Evolutionary conservation across 1,140 invertebrate genomes (phyloP).

Genomic region (Thaumetopoea pityocampa): DNA sequence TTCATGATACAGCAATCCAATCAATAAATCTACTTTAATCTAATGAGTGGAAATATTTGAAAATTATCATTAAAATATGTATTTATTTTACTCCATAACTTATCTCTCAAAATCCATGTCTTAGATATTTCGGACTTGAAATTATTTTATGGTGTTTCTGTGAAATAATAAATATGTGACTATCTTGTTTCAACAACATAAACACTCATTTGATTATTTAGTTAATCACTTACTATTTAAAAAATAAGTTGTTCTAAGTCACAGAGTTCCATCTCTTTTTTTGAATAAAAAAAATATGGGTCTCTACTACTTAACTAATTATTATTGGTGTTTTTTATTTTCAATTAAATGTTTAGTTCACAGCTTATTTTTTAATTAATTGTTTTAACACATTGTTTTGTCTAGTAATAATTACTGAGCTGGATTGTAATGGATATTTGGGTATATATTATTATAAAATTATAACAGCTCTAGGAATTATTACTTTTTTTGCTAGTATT

Average conservation of each 20-base stretch:
- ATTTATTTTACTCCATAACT: conserved; percentile 23
- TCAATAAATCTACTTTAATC: too few relatives aligned
- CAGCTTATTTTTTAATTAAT: conserved; percentile 65
- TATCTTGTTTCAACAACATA: conserved; percentile 28
- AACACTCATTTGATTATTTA: conserved; percentile 30
- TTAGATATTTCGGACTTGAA: conserved; percentile 63
- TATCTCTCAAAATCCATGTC: conserved; percentile 48
- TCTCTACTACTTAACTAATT: conserved; percentile 33
- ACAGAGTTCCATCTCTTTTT: conserved; percentile 22
- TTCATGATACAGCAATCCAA: too few relatives aligned
- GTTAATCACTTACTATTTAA: conserved; percentile 56
- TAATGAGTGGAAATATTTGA: conserved; percentile 2
- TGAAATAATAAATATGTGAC: conserved; percentile 28
- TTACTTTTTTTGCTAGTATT: conserved; percentile 25
- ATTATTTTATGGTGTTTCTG: conserved; percentile 42
- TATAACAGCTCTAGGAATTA: conserved; percentile 7
- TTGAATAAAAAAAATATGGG: conserved; percentile 13
- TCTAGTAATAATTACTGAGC: conserved; percentile 31
- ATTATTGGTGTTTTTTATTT: conserved; percentile 24
- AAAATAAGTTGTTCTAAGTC: conserved; percentile 63
- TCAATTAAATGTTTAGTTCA: conserved; percentile 46
- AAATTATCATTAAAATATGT: conserved; percentile 8
- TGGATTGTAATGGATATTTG: not conserved
- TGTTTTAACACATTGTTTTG: conserved; percentile 43
- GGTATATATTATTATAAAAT: conserved; percentile 2